A percentile compares a stretch with the other conserved stretches of the same genome.
These are phyloP conservation scores for Lithophane leautieri DNA, from an alignment of 2,888 invertebrate genomes.

Conservation along the genomic window DNA sequence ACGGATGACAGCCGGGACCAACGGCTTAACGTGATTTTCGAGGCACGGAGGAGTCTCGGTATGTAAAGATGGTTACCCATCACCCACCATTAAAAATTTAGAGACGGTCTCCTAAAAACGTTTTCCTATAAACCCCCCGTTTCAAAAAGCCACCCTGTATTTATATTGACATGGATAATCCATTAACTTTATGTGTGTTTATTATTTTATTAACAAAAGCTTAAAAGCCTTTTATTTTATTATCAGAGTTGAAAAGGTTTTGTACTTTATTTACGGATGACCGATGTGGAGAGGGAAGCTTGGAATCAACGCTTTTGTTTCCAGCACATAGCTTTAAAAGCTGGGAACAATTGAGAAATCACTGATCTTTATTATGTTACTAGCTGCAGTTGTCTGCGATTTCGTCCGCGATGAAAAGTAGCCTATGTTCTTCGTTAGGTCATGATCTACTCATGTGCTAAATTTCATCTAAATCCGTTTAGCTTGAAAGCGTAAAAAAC, in stretches of 20 bases:
- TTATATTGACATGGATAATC: constrained; percentile 34
- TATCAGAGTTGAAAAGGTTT: constrained; percentile 33
- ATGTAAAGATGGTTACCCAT: too few relatives aligned
- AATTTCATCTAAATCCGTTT: too few relatives aligned
- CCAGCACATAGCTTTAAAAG: neutral
- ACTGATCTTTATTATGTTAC: neutral
- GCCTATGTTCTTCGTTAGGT: too few relatives aligned
- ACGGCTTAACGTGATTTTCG: too few relatives aligned
- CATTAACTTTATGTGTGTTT: constrained; percentile 12
- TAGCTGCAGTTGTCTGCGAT: too few relatives aligned
- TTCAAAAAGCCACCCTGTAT: neutral
- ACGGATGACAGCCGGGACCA: too few relatives aligned
- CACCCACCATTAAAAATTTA: neutral
- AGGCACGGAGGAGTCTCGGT: too few relatives aligned
- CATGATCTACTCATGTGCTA: too few relatives aligned
- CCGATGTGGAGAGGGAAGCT: neutral
- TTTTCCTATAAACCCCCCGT: too few relatives aligned
- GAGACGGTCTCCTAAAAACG: too few relatives aligned
- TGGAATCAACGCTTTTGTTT: constrained; percentile 15
- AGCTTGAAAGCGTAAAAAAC: too few relatives aligned
- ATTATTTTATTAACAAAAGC: constrained; percentile 33
- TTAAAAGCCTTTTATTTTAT: constrained; percentile 25
- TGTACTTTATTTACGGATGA: constrained; percentile 28
- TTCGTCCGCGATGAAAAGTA: too few relatives aligned
- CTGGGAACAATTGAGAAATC: constrained; percentile 5